Evolutionary conservation across 2,797 vertebrate species (phyloP), one percentile per base, ranked within the genome.

Genomic region (Microctenopoma lineatum): DNA sequence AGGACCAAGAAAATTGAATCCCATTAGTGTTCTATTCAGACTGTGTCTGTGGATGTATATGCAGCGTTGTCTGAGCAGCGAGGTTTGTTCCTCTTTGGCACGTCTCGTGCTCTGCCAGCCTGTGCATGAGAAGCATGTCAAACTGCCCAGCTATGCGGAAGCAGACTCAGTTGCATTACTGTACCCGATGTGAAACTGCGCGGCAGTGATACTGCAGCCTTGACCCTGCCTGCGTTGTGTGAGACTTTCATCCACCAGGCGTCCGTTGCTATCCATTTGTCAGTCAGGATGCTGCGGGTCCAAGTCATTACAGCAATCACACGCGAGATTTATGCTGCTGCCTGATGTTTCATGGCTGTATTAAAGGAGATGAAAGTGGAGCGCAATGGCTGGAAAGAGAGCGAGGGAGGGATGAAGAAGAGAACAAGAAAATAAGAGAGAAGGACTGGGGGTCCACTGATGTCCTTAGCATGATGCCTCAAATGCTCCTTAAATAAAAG

Each of bases 311-410:
- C 52, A 39, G 62, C 81, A 13, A 70, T 85, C 84, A 59, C 75
- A 47, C 55, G 65, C 70, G 61, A 76, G 84, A 88, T 89, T 88
- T 85, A 89, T 80, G 73, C 50, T 4, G 26, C 79, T 21, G 79
- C 80, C 84, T 74, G 83, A 84, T 84, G 85, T 84, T 88, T 89
- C 79, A 85, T 80, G 84, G 84, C 84, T 90, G 87, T 86, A 90
- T 90, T 62, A 87, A 84, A 78, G 46, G 54, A 80, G 83, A 90
- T 88, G 83, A 87, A 92, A 91, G 85, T 86, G 76, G 73, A 73
- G 73, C 61, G 83, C 67, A 42, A 41, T 70, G 65, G 77, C 70
- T 59, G 10, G 50, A 45, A 55, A 64, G 53, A 53, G 63, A 62
- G 29, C 44, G 51, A 25, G 21, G 7, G 59, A 63, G 51, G 13